phyloP scores from a whole-genome alignment of 2,113 vertebrate genomes.

The Neomonachus schauinslandi region DNA sequence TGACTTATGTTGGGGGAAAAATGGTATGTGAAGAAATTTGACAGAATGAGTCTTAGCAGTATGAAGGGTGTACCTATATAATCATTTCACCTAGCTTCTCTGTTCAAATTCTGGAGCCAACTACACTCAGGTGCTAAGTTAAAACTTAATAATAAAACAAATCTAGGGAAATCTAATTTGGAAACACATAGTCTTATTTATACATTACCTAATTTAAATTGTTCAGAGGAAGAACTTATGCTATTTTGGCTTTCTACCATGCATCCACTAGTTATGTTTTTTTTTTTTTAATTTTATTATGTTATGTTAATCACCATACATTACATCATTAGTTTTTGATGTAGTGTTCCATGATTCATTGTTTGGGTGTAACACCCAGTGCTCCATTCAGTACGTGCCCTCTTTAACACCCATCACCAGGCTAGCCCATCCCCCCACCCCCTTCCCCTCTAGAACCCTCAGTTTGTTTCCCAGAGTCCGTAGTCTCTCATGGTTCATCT shows the following conservation, averaged over 20 bases:
- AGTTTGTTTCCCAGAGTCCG: too few species aligned
- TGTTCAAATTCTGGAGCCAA: background rate
- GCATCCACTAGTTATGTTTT: background rate
- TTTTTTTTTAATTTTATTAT: too few species aligned
- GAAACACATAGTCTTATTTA: background rate
- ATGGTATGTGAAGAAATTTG: background rate
- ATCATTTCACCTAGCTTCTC: background rate
- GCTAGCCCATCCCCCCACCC: too few species aligned
- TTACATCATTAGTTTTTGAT: too few species aligned
- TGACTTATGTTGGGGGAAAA: background rate
- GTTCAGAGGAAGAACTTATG: background rate
- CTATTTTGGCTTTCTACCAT: constrained; percentile 1
- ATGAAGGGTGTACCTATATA: background rate
- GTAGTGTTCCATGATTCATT: too few species aligned
- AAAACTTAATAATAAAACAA: constrained; percentile 52
- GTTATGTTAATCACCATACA: too few species aligned
- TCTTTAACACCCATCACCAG: too few species aligned
- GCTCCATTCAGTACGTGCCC: too few species aligned
- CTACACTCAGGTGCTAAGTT: background rate
- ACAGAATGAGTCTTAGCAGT: background rate
- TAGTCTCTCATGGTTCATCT: too few species aligned
- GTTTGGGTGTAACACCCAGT: too few species aligned
- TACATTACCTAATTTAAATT: constrained; percentile 45
- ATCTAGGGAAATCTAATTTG: constrained; percentile 21
- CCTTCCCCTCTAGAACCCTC: too few species aligned